Evolutionary conservation across 2,797 vertebrate genomes (phyloP).

Genomic region (Neostethus bicornis): DNA sequence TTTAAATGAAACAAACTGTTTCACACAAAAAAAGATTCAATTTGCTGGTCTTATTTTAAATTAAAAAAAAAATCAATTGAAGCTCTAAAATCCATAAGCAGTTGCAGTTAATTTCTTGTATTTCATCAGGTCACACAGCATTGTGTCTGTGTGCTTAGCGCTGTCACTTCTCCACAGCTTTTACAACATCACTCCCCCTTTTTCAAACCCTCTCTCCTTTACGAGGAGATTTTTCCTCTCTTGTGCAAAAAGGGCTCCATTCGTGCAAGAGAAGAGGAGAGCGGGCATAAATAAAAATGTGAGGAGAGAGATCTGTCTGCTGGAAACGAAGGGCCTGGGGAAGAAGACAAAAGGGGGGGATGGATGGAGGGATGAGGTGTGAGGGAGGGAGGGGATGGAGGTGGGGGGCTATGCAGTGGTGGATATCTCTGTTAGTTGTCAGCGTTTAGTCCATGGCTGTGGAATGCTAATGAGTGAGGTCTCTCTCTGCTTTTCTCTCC

Average conservation of each 20-base stretch:
- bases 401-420: no score
- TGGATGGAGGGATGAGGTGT: slow-evolving; percentile 81
- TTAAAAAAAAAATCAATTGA: not conserved
- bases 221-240: slow-evolving; percentile 56
- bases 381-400: no score
- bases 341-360: slow-evolving; percentile 84
- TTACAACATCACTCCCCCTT: slow-evolving; percentile 66
- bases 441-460: slow-evolving; percentile 87
- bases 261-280: slow-evolving; percentile 57
- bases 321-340: slow-evolving; percentile 81
- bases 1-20: no score
- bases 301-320: slow-evolving; percentile 80
- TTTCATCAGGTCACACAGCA: slow-evolving; percentile 67
- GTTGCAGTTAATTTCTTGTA: slow-evolving; percentile 38
- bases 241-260: slow-evolving; percentile 60
- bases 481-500: slow-evolving; percentile 48
- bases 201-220: slow-evolving; percentile 42
- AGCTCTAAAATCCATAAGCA: slow-evolving; percentile 34
- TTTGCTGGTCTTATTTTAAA: slow-evolving; percentile 1
- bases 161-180: slow-evolving; percentile 75
- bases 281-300: slow-evolving; percentile 76
- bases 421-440: slow-evolving; percentile 97
- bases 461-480: slow-evolving; percentile 90
- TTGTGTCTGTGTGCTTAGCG: slow-evolving; percentile 70
- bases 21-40: no score